Conservation (phyloP, 92 coral and sea anemone genomes). For the Pocillopora grandis region DNA sequence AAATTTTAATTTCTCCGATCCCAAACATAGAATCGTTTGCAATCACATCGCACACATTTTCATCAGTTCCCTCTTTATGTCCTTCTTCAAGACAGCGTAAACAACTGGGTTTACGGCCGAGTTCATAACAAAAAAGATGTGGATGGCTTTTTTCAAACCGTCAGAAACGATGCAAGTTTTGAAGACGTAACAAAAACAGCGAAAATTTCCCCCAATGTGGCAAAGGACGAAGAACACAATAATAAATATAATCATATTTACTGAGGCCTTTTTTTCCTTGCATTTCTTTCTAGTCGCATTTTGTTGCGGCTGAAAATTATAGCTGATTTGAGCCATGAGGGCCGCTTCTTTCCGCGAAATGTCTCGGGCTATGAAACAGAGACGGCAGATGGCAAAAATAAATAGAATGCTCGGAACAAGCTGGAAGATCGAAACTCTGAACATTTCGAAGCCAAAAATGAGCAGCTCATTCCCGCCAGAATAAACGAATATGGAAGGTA, state of each 20-base stretch:
- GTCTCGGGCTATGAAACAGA: slow-evolving; percentile 4
- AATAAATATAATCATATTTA: slow-evolving; percentile 23
- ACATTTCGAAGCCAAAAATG: slow-evolving; percentile 16
- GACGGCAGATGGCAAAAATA: slow-evolving; percentile 15
- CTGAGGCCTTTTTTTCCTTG: slow-evolving; percentile 8
- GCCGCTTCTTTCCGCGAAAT: slow-evolving; percentile 15
- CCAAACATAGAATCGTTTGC: too few relatives aligned
- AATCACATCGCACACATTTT: neutral
- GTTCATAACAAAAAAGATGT: slow-evolving; percentile 19
- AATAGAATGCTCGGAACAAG: slow-evolving; percentile 27
- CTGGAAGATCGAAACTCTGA: slow-evolving; percentile 27
- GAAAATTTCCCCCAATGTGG: slow-evolving; percentile 37
- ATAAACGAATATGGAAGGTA: slow-evolving; percentile 23
- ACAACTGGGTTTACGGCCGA: slow-evolving; percentile 31
- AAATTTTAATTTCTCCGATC: too few relatives aligned
- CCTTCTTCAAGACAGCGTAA: slow-evolving; percentile 22
- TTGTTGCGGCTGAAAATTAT: slow-evolving; percentile 1
- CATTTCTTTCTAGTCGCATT: neutral
- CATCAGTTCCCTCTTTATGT: slow-evolving; percentile 26
- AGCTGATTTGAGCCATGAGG: slow-evolving; percentile 21
- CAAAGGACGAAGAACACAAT: slow-evolving; percentile 26
- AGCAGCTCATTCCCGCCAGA: neutral
- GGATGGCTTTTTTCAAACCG: neutral
- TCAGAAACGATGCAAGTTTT: slow-evolving; percentile 16
- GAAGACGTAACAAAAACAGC: slow-evolving; percentile 34